phyloP scores from a whole-genome alignment of 2,888 invertebrate genomes.

The Epirrhoe alternata region DNA sequence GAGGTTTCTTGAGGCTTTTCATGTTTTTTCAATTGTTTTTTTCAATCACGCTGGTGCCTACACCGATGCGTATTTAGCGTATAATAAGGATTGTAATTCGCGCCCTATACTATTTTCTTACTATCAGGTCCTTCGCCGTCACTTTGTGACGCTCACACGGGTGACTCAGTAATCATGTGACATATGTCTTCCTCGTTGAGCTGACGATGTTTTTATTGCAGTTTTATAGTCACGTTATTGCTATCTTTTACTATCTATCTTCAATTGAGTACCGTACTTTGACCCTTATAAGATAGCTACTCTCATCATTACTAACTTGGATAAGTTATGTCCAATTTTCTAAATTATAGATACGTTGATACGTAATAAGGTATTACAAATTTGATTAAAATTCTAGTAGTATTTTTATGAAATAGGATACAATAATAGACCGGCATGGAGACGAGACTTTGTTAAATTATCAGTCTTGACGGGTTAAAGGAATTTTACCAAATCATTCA shows the following conservation, averaged over 20 bases:
- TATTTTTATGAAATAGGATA: neutral
- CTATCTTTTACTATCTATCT: constrained; percentile 42
- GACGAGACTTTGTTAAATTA: too few relatives aligned
- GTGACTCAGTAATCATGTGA: constrained; percentile 61
- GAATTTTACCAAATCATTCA: too few relatives aligned
- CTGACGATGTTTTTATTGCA: constrained; percentile 64
- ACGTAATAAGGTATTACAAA: constrained; percentile 12
- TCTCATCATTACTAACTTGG: constrained; percentile 14
- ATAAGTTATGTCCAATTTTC: constrained; percentile 30
- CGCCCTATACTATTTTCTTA: neutral
- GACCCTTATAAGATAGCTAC: constrained; percentile 28
- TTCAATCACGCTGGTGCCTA: too few relatives aligned
- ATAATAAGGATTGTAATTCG: neutral
- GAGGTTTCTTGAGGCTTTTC: too few relatives aligned
- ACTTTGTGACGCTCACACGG: constrained; percentile 43
- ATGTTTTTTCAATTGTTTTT: too few relatives aligned
- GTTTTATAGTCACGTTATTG: constrained; percentile 58
- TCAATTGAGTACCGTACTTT: constrained; percentile 37
- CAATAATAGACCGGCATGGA: too few relatives aligned
- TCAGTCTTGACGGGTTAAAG: too few relatives aligned
- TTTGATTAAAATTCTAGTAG: neutral
- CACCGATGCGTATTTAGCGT: too few relatives aligned
- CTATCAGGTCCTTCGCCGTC: neutral
- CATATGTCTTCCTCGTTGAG: constrained; percentile 65
- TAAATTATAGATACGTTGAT: constrained; percentile 25